These are phyloP conservation scores for Apistogramma diplotaenia DNA, from an alignment of 2,113 vertebrate species.

Conservation along the genomic window DNA sequence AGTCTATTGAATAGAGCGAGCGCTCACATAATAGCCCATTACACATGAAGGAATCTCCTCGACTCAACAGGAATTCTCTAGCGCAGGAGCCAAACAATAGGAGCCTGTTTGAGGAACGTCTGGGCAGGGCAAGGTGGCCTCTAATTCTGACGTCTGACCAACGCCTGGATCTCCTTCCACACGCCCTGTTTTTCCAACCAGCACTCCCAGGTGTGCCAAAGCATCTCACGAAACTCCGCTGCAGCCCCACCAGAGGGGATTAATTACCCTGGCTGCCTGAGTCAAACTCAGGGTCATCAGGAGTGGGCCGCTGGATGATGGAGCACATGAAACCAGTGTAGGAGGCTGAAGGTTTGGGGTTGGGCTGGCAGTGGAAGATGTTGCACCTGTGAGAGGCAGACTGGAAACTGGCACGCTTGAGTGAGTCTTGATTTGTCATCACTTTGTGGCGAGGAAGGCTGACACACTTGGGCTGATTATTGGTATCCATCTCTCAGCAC, in stretches of 20 bases:
- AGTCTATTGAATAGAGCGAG: conserved; percentile 66
- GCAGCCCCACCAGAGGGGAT: background rate
- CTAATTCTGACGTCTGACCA: conserved; percentile 53
- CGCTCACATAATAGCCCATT: conserved; percentile 72
- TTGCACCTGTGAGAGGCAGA: background rate
- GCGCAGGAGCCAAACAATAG: conserved; percentile 68
- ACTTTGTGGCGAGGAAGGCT: background rate
- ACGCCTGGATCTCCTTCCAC: conserved; percentile 40
- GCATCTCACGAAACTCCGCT: conserved; percentile 33
- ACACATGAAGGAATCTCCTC: conserved; percentile 69
- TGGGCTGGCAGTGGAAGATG: background rate
- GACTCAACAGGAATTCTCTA: conserved; percentile 66
- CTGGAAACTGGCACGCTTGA: background rate
- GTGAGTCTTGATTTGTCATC: conserved; percentile 16
- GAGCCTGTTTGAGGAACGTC: conserved; percentile 27
- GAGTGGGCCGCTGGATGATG: background rate
- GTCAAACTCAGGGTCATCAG: background rate
- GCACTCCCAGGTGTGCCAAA: conserved; percentile 11
- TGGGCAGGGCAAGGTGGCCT: conserved; percentile 49
- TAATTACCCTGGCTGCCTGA: background rate
- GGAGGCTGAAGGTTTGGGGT: background rate
- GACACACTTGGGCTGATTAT: conserved; percentile 42
- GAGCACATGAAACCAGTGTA: background rate
- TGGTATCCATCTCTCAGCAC: conserved; percentile 50
- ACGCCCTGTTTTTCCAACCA: conserved; percentile 58